Conservation (phyloP, 2,797 vertebrate species). For the Mormyrus proboscirostris region DNA sequence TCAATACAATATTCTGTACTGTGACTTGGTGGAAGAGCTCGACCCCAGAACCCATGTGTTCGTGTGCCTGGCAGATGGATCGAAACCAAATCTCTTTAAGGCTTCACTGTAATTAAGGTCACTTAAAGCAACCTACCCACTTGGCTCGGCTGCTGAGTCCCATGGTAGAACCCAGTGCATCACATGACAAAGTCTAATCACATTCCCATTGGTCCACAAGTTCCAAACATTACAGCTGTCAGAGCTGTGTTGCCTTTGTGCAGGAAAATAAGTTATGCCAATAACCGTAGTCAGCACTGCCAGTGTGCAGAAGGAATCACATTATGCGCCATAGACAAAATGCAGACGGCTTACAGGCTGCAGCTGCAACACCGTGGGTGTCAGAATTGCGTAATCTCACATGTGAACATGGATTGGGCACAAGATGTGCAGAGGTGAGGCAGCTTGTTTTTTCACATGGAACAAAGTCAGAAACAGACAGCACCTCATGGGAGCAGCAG, state of each 20-base stretch:
- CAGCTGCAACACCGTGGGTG: neutral
- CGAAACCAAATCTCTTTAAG: neutral
- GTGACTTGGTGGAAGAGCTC: neutral
- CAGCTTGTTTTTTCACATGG: neutral
- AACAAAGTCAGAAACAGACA: neutral
- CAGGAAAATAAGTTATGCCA: neutral
- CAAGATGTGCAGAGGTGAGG: neutral
- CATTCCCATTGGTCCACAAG: neutral
- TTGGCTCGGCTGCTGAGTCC: neutral
- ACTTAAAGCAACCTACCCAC: neutral
- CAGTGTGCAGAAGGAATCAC: neutral
- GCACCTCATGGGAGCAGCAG: neutral
- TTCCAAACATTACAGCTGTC: neutral
- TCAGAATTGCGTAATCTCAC: neutral
- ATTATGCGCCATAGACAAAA: neutral
- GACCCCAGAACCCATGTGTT: neutral
- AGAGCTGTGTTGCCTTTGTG: neutral
- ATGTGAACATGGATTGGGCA: neutral
- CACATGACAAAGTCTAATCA: neutral
- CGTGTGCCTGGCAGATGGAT: neutral
- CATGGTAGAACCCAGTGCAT: neutral
- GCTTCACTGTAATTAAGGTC: constrained; percentile 9
- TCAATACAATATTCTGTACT: neutral
- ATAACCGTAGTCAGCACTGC: neutral
- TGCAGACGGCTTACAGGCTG: neutral